Evolutionary conservation across 2,113 vertebrate species (phyloP).

Genomic region (Ictidomys tridecemlineatus): DNA sequence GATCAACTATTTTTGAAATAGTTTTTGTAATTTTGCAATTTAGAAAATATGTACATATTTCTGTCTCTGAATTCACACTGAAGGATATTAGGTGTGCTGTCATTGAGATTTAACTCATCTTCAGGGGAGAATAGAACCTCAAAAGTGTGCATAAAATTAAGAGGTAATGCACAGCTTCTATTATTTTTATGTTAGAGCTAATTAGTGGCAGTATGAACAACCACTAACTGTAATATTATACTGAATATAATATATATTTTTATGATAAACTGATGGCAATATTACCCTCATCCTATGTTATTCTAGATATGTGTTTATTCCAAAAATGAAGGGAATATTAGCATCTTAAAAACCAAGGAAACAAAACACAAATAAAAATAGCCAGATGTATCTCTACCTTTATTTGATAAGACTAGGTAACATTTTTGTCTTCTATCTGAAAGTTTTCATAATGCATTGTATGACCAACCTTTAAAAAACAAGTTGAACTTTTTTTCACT

Average conservation of each 20-base stretch:
- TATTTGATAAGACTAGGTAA: constrained; percentile 29
- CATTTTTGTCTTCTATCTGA: constrained; percentile 80
- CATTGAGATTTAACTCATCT: constrained; percentile 78
- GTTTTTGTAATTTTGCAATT: constrained; percentile 67
- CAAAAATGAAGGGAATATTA: constrained; percentile 73
- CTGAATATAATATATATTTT: constrained; percentile 75
- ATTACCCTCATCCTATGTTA: constrained; percentile 49
- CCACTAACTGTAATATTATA: constrained; percentile 71
- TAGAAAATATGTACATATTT: constrained; percentile 25
- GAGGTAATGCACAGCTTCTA: constrained; percentile 57
- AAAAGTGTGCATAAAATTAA: constrained; percentile 78
- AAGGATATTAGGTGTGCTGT: constrained; percentile 56
- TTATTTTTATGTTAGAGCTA: constrained; percentile 77
- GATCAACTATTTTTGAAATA: constrained; percentile 73
- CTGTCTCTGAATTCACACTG: constrained; percentile 68
- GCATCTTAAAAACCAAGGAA: constrained; percentile 59
- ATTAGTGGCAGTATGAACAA: constrained; percentile 63
- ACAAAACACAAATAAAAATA: constrained; percentile 48
- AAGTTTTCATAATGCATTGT: constrained; percentile 84
- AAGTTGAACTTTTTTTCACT: constrained; percentile 80
- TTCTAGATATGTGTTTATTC: background rate
- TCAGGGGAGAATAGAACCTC: constrained; percentile 63
- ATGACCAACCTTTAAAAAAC: constrained; percentile 76
- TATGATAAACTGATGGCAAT: constrained; percentile 72
- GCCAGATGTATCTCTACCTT: constrained; percentile 63